These are phyloP conservation scores for Dendrophyllia cribrosa DNA, from an alignment of 64 coral and sea anemone genomes.

Conservation along the genomic window DNA sequence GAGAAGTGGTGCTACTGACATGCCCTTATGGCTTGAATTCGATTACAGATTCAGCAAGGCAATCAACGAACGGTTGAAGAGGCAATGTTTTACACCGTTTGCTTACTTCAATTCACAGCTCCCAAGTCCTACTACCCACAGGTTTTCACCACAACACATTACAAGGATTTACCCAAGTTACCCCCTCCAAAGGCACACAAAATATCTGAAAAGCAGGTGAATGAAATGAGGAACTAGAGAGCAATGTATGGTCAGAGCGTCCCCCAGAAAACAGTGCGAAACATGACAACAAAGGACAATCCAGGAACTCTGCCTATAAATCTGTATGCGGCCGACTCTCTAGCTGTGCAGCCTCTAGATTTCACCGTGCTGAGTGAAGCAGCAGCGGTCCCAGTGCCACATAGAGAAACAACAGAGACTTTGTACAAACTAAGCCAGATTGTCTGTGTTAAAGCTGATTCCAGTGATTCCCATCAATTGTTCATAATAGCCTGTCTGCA, in stretches of 20 bases:
- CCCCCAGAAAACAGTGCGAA: constrained; percentile 17
- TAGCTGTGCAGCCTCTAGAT: neutral
- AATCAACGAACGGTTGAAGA: constrained; percentile 71
- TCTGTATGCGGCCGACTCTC: constrained; percentile 15
- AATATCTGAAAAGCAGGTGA: neutral
- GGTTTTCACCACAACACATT: constrained; percentile 25
- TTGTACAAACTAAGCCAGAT: too few species aligned
- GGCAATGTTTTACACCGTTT: constrained; percentile 67
- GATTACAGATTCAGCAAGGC: constrained; percentile 71
- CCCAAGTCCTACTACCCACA: too few species aligned
- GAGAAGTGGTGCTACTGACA: constrained; percentile 51
- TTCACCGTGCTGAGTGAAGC: neutral
- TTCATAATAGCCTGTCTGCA: neutral
- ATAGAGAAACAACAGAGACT: constrained; percentile 27
- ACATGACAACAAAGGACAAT: constrained; percentile 18
- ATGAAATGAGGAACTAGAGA: constrained; percentile 16
- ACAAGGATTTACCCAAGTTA: constrained; percentile 71
- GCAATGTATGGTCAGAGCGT: constrained; percentile 32
- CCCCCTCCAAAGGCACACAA: neutral
- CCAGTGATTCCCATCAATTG: too few species aligned
- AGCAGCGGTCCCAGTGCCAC: constrained; percentile 50
- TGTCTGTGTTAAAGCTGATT: too few species aligned
- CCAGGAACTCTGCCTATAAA: constrained; percentile 33
- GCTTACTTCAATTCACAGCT: constrained; percentile 51
- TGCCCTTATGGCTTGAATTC: constrained; percentile 56